phyloP scores from a whole-genome alignment of 2,113 vertebrate genomes.

The Colaptes auratus region DNA sequence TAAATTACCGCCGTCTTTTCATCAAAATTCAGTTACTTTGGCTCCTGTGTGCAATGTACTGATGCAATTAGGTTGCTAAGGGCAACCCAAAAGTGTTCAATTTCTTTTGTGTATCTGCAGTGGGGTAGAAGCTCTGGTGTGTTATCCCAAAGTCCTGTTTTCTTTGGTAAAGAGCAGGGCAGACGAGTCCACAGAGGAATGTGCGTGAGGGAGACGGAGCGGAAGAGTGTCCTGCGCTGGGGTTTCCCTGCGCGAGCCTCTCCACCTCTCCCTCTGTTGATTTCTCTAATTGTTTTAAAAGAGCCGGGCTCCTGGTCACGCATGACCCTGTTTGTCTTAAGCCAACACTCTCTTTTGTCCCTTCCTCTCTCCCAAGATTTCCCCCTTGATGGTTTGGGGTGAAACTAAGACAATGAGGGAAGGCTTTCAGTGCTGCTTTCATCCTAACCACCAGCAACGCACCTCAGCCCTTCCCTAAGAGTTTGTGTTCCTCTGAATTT shows the following conservation, averaged over 20 bases:
- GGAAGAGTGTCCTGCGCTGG: constrained; percentile 52
- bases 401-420: not conserved
- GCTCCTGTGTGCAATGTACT: constrained; percentile 99
- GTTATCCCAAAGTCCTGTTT: constrained; percentile 86
- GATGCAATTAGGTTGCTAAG: constrained; percentile 99
- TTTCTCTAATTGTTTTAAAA: constrained; percentile 68
- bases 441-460: constrained; percentile 30
- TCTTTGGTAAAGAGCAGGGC: constrained; percentile 74
- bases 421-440: constrained; percentile 35
- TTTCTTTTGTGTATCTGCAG: constrained; percentile 98
- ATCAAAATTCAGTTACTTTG: constrained; percentile 99
- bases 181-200: constrained; percentile 70
- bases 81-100: constrained; percentile 99
- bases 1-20: constrained; percentile 99
- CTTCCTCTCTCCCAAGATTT: constrained; percentile 12
- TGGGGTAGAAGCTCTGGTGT: constrained; percentile 92
- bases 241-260: constrained; percentile 41
- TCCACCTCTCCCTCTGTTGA: constrained; percentile 33
- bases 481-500: constrained; percentile 75
- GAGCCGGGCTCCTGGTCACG: constrained; percentile 9
- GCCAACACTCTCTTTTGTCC: not conserved
- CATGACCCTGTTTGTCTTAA: constrained; percentile 27
- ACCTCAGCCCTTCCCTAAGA: constrained; percentile 57
- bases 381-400: not conserved
- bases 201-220: constrained; percentile 45